Conservation (phyloP, 2,113 vertebrate species). For the Sakesphorus luctuosus region DNA sequence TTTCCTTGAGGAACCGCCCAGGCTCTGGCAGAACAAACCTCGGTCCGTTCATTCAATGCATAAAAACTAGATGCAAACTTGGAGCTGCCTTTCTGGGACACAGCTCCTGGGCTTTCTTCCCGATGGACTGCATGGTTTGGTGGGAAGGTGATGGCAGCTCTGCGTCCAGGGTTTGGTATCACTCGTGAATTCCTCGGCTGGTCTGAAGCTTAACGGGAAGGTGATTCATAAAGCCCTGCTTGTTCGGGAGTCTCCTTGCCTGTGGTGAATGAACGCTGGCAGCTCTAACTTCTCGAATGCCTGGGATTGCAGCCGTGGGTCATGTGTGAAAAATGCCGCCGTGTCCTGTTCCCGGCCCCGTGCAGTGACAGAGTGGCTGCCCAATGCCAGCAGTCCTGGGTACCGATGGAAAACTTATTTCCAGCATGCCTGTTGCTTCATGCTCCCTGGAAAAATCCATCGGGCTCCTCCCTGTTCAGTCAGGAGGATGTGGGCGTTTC, state of each 20-base stretch:
- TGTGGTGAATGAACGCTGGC: constrained; percentile 3
- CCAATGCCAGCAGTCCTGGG: neutral
- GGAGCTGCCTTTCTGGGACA: neutral
- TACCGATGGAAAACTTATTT: constrained; percentile 58
- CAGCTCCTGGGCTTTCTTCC: neutral
- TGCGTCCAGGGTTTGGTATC: neutral
- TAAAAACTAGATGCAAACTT: neutral
- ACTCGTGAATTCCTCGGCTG: neutral
- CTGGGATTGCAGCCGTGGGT: constrained; percentile 1
- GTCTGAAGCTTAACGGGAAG: neutral
- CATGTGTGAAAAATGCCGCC: neutral
- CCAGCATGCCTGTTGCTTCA: constrained; percentile 55
- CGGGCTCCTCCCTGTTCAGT: constrained; percentile 30
- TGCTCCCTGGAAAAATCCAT: constrained; percentile 67
- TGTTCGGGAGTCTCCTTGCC: constrained; percentile 13
- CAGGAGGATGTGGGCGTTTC: constrained; percentile 68
- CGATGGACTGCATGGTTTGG: fast-evolving
- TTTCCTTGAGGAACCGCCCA: neutral
- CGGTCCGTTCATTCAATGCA: neutral
- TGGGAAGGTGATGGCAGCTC: neutral
- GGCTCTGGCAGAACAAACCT: neutral
- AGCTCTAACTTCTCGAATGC: neutral
- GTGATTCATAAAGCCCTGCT: constrained; percentile 42
- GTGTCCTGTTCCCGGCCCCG: neutral
- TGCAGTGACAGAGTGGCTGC: neutral